A percentile compares a stretch with the other conserved stretches of the same genome.
Evolutionary conservation across 2,113 vertebrate species (phyloP).

Genomic region (Nothobranchius kuhntae): DNA sequence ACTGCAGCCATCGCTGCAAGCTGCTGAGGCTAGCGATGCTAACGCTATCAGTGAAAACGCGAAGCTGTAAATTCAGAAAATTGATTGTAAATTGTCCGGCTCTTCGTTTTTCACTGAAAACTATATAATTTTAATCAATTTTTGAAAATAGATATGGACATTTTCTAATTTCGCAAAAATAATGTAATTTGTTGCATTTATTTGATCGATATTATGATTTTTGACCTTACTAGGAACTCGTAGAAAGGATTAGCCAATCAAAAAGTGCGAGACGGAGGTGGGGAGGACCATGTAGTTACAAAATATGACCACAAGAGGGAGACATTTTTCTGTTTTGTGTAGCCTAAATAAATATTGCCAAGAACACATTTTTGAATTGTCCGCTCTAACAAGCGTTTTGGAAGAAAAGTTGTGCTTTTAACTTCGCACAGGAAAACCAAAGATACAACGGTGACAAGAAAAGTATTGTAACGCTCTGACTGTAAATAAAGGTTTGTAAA

Average conservation of each 20-base stretch:
- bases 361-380: too few species aligned
- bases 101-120: too few species aligned
- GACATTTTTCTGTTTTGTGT: not conserved
- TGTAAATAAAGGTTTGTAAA: too few species aligned
- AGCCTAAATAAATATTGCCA: too few species aligned
- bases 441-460: too few species aligned
- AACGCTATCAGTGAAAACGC: slow-evolving; percentile 1
- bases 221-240: slow-evolving; percentile 46
- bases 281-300: slow-evolving; percentile 32
- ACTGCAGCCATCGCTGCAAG: slow-evolving; percentile 74
- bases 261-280: not conserved
- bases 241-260: slow-evolving; percentile 69
- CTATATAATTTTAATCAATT: too few species aligned
- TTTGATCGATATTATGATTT: not conserved
- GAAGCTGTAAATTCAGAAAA: slow-evolving; percentile 3
- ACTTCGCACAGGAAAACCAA: too few species aligned
- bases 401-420: too few species aligned
- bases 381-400: too few species aligned
- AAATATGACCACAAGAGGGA: slow-evolving; percentile 13
- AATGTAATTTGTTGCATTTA: not conserved
- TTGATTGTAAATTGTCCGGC: accelerated
- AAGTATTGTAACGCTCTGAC: too few species aligned
- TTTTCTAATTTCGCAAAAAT: too few species aligned
- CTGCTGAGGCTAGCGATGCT: slow-evolving; percentile 36
- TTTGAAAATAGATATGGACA: too few species aligned